Percentiles rank a stretch among this genome's conserved stretches.
These are phyloP conservation scores for Macaria liturata DNA, from an alignment of 2,888 invertebrate species.

Conservation along the genomic window DNA sequence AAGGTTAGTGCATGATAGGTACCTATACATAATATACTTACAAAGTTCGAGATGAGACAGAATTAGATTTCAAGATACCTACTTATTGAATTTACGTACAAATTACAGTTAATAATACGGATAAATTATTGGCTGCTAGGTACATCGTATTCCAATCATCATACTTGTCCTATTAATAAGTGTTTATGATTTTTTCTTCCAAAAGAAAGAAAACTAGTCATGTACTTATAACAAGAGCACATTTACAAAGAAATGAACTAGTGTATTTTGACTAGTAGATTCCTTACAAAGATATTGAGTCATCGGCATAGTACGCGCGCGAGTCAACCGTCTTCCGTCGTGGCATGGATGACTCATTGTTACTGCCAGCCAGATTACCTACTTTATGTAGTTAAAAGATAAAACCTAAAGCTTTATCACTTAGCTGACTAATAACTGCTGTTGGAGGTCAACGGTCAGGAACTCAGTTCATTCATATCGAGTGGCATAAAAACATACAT, in stretches of 20 bases:
- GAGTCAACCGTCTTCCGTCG: conserved; percentile 28
- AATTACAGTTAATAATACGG: too few species aligned
- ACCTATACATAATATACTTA: too few species aligned
- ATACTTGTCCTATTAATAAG: too few species aligned
- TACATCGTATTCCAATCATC: too few species aligned
- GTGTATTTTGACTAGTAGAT: conserved; percentile 33
- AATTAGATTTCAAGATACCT: too few species aligned
- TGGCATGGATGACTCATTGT: conserved; percentile 41
- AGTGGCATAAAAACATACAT: too few species aligned
- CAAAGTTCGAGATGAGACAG: too few species aligned
- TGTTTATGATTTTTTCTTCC: too few species aligned
- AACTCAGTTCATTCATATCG: conserved; percentile 1
- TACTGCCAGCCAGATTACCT: conserved; percentile 23
- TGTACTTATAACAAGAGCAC: conserved; percentile 22
- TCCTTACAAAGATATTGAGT: conserved; percentile 52
- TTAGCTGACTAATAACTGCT: conserved; percentile 20
- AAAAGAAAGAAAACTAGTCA: too few species aligned
- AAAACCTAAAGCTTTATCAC: conserved; percentile 28
- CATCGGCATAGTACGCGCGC: conserved; percentile 62
- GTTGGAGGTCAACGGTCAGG: conserved; percentile 28
- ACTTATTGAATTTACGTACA: too few species aligned
- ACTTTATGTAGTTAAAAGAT: conserved; percentile 18
- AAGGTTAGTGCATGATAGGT: too few species aligned
- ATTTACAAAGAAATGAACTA: conserved; percentile 41
- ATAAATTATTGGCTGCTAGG: too few species aligned